Evolutionary conservation across 1,140 invertebrate species (phyloP).

Genomic region (Belonocnema kinseyi): DNA sequence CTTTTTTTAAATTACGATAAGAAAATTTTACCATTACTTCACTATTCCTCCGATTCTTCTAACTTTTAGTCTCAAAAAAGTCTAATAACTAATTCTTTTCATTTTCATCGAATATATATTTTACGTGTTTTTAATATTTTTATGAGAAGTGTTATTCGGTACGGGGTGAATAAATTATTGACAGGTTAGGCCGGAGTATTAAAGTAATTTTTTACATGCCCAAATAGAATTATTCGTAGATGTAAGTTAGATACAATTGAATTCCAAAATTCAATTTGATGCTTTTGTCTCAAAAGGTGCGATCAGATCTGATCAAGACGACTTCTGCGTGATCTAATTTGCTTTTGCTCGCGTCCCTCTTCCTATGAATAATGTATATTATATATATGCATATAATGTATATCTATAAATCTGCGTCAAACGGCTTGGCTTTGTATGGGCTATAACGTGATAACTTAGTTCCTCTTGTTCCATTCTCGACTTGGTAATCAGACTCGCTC

Average conservation of each 20-base stretch:
- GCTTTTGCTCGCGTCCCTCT: conserved; percentile 45
- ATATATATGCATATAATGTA: background rate
- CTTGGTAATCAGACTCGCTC: conserved; percentile 19
- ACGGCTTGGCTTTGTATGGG: conserved; percentile 1
- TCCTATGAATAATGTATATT: conserved; percentile 1
- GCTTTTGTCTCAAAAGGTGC: conserved; percentile 49
- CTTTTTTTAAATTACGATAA: too few species aligned
- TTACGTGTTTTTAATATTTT: too few species aligned
- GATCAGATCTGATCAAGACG: conserved; percentile 50
- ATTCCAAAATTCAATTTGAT: conserved; percentile 43
- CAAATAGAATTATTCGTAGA: background rate
- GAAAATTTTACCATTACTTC: too few species aligned
- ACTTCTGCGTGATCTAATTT: conserved; percentile 61
- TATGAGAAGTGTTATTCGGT: too few species aligned
- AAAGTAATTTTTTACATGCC: too few species aligned
- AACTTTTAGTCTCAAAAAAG: too few species aligned
- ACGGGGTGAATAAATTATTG: too few species aligned
- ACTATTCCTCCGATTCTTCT: too few species aligned
- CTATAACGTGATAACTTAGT: conserved; percentile 12
- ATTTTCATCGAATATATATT: too few species aligned
- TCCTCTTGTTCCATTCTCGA: conserved; percentile 1
- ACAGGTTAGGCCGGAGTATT: too few species aligned
- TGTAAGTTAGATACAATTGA: conserved; percentile 52
- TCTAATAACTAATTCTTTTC: too few species aligned
- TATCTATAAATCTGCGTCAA: background rate